Evolutionary conservation across 37 sponge, comb jelly and placozoan species (phyloP).

Genomic region (Agelas oroides): DNA sequence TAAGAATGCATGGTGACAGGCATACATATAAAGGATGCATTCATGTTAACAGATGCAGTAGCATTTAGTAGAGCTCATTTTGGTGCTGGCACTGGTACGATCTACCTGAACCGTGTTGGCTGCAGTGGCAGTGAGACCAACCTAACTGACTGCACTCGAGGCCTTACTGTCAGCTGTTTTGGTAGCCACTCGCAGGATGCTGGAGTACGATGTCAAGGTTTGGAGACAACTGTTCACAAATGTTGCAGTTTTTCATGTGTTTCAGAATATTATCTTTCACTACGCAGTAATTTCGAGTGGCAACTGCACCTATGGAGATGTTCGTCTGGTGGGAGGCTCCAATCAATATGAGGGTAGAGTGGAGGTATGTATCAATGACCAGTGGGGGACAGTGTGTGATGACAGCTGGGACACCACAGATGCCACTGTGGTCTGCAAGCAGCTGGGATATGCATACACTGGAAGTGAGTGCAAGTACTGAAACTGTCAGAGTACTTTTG

Average conservation of each 20-base stretch:
- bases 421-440: slow-evolving; percentile 1
- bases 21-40: too few relatives aligned
- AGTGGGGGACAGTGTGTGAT: slow-evolving; percentile 17
- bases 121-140: too few relatives aligned
- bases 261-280: background rate
- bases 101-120: too few relatives aligned
- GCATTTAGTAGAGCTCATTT: background rate
- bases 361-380: slow-evolving; percentile 25
- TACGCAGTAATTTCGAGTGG: background rate
- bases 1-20: too few relatives aligned
- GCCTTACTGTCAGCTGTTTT: too few relatives aligned
- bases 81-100: too few relatives aligned
- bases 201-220: too few relatives aligned
- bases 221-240: too few relatives aligned
- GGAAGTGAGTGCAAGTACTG: background rate
- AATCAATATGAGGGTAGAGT: slow-evolving; percentile 8
- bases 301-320: slow-evolving; percentile 18
- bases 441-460: slow-evolving; percentile 7
- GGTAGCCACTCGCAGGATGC: too few relatives aligned
- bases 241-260: background rate
- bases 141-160: too few relatives aligned
- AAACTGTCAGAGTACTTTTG: too few relatives aligned
- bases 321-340: slow-evolving; percentile 19
- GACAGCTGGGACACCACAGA: background rate
- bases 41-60: background rate